These are phyloP conservation scores for Xiphophorus maculatus DNA, from an alignment of 2,113 vertebrate species.

Conservation along the genomic window DNA sequence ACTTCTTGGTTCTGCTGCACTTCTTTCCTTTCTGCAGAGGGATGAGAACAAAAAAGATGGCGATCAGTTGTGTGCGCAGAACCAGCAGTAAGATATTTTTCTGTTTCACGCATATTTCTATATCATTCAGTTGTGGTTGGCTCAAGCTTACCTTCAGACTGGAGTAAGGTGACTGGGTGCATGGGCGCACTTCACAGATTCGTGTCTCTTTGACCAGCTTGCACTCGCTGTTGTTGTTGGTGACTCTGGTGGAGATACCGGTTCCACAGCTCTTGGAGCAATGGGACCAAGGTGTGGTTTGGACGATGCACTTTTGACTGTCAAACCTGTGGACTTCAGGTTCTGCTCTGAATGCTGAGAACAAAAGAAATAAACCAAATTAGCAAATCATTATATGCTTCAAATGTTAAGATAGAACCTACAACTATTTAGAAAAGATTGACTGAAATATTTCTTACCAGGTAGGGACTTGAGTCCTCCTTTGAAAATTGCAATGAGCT, in stretches of 20 bases:
- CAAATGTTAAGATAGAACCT: background rate
- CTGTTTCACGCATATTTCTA: background rate
- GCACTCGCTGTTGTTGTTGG: constrained; percentile 94
- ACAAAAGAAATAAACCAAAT: constrained; percentile 30
- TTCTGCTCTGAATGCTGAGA: constrained; percentile 75
- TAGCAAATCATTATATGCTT: constrained; percentile 6
- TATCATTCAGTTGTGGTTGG: constrained; percentile 1
- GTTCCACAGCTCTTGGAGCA: constrained; percentile 97
- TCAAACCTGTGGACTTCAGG: constrained; percentile 85
- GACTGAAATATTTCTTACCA: constrained; percentile 82
- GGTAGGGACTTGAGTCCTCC: constrained; percentile 88
- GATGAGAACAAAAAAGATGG: constrained; percentile 23
- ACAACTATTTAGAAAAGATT: background rate
- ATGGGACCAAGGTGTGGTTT: constrained; percentile 97
- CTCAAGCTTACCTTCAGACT: constrained; percentile 89
- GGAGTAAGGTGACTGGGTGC: constrained; percentile 86
- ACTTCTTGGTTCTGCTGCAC: constrained; percentile 92
- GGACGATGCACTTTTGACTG: constrained; percentile 91
- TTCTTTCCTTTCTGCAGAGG: constrained; percentile 93
- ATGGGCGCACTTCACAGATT: constrained; percentile 95
- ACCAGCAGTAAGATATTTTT: background rate
- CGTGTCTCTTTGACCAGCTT: constrained; percentile 93
- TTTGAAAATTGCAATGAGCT: constrained; percentile 89
- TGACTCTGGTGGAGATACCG: constrained; percentile 95
- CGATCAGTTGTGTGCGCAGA: constrained; percentile 18